Percentiles rank a stretch among this genome's conserved stretches.
Evolutionary conservation across 1,140 invertebrate genomes (phyloP).

Genomic region (Ips nitidus): DNA sequence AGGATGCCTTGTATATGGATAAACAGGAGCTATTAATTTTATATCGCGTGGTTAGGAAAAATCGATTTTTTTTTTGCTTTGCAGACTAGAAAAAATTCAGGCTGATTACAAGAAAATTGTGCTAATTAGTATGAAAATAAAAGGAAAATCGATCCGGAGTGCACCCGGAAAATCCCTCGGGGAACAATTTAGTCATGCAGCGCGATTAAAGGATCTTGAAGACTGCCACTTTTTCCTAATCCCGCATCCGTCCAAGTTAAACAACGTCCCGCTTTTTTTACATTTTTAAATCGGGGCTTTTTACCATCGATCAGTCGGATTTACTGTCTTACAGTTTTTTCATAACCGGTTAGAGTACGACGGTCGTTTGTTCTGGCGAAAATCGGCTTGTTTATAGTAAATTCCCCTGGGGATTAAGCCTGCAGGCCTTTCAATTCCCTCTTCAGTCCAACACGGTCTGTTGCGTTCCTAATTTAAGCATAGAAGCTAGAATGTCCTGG

Average conservation of each 20-base stretch:
- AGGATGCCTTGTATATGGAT: conserved; percentile 31
- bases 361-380: background rate
- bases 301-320: background rate
- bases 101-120: too few species aligned
- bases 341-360: background rate
- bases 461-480: conserved; percentile 29
- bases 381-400: background rate
- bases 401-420: too few species aligned
- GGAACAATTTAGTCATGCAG: conserved; percentile 21
- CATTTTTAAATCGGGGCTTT: conserved; percentile 26
- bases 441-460: conserved; percentile 11
- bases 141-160: background rate
- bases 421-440: too few species aligned
- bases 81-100: too few species aligned
- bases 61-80: too few species aligned
- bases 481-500: conserved; percentile 29
- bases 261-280: conserved; percentile 20
- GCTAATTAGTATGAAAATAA: too few species aligned
- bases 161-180: conserved; percentile 10
- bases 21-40: conserved; percentile 33
- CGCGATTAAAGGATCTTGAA: conserved; percentile 19
- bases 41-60: conserved; percentile 12
- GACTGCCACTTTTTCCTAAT: conserved; percentile 6
- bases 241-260: conserved; percentile 36
- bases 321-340: background rate